Percentiles rank a stretch among this genome's conserved stretches.
phyloP scores from a whole-genome alignment of 2,113 vertebrate genomes.

The Carlito syrichta region DNA sequence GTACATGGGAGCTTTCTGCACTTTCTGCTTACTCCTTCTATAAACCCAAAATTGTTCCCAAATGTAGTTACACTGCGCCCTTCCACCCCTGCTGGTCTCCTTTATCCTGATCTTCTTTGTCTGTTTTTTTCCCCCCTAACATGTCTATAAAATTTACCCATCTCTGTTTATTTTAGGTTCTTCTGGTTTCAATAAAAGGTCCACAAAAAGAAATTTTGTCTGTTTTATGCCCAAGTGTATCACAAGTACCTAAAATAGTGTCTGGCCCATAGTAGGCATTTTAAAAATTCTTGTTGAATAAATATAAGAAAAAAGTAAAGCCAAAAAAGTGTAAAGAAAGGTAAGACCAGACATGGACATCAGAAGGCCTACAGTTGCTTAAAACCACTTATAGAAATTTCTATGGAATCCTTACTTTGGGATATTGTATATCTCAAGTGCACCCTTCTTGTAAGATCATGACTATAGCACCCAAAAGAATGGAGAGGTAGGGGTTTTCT shows the following conservation, averaged over 20 bases:
- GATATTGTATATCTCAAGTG: background rate
- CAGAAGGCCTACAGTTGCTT: background rate
- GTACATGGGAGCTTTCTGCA: background rate
- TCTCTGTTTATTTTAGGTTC: background rate
- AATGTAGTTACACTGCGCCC: background rate
- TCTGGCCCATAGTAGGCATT: background rate
- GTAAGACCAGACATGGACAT: background rate
- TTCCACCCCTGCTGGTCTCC: fast-evolving
- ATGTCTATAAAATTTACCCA: background rate
- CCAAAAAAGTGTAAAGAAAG: background rate
- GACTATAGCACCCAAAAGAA: background rate
- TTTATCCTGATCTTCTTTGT: background rate
- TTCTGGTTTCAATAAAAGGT: background rate
- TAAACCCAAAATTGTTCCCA: background rate
- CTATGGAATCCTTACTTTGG: background rate
- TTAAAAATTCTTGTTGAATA: background rate
- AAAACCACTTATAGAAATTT: background rate
- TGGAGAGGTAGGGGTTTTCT: background rate
- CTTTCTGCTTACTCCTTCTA: background rate
- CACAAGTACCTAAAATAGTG: background rate
- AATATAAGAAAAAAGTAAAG: background rate
- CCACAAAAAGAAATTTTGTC: background rate
- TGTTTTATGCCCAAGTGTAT: background rate
- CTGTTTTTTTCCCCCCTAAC: background rate
- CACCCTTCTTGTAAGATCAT: background rate